Percentiles rank a stretch among this genome's conserved stretches.
Conservation (phyloP, 1,140 invertebrate genomes). For the Drosophila nannoptera region DNA sequence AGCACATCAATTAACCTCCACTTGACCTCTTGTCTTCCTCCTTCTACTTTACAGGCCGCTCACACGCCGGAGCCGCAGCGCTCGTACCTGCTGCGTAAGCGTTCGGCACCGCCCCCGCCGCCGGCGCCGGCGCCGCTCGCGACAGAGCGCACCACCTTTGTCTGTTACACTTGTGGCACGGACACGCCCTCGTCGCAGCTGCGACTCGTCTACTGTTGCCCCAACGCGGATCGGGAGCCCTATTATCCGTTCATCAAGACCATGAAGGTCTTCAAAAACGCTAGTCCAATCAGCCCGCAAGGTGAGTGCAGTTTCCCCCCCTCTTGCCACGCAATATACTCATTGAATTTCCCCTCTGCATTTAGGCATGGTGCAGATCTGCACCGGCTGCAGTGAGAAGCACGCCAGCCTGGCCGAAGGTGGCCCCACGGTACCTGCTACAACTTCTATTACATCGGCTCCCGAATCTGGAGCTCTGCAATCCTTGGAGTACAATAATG, state of each 20-base stretch:
- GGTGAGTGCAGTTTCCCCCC: constrained; percentile 78
- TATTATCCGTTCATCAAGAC: constrained; percentile 92
- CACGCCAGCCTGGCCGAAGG: constrained; percentile 71
- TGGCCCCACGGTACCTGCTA: constrained; percentile 27
- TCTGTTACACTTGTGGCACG: constrained; percentile 92
- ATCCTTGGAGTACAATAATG: constrained; percentile 49
- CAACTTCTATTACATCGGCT: neutral
- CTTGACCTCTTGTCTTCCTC: constrained; percentile 23
- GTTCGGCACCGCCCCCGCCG: constrained; percentile 80
- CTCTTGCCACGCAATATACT: no score
- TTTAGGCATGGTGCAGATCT: constrained; percentile 89
- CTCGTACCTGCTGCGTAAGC: constrained; percentile 88
- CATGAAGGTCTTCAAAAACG: constrained; percentile 87
- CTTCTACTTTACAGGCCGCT: constrained; percentile 80
- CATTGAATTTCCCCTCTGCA: neutral
- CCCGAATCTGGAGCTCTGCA: constrained; percentile 45
- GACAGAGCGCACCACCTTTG: constrained; percentile 86
- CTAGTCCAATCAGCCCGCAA: constrained; percentile 90
- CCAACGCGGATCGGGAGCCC: constrained; percentile 90
- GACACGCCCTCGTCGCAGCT: constrained; percentile 88
- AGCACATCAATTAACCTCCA: neutral
- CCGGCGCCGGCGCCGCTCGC: constrained; percentile 80
- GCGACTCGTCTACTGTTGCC: constrained; percentile 89
- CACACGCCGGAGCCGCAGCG: constrained; percentile 87
- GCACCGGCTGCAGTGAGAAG: constrained; percentile 85